Evolutionary conservation across 2,113 vertebrate genomes (phyloP), one percentile per base, ranked within the genome.

Genomic region (Myotis brandtii): DNA sequence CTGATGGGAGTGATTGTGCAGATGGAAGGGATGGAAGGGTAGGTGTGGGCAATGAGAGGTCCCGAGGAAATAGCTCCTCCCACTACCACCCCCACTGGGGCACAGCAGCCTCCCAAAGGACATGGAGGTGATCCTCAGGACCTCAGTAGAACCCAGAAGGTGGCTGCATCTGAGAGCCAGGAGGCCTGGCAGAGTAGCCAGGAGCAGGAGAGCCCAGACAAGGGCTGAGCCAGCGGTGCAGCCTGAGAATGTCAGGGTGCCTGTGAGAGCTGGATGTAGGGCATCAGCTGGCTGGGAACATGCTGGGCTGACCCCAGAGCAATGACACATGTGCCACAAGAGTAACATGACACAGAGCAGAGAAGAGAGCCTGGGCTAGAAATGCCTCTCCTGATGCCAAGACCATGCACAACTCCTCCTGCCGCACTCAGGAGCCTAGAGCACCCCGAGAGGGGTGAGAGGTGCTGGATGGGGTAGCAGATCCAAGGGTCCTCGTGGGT

Each of bases 1-100:
- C 34, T 18, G 6, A 1, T 0, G 0, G 8, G 25, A 5, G 66
- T 27, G 46, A n/a, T 5, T 32, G 25, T n/a, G n/a, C 18, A n/a
- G 37, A 54, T 12, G 59, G 46, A 80, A 64, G 5, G 2, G 66
- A 32, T 6, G 4, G 30, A 30, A 32, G 18, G 17, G 50, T 0
- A 72, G 2, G 5, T 52, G 23, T 32, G 13, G 62, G 30, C 34
- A 56, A 46, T 25, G 27, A 70, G 18, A 67, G 7, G 8, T 23
- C 34, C n/a, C 32, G 9, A 34, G 72, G 7, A 23, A 67, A 20
- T 3, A 40, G 13, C 16, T 18, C 3, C 23, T 17, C 10, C 32
- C 10, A 3, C 37, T 23, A 5, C 20, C 40, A 37, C 7, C 0
- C 0, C 64, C 13, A 62, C 56, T 4, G n/a, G 37, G 46, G 2